A percentile compares a stretch with the other conserved stretches of the same genome.
Evolutionary conservation across 2,113 vertebrate species (phyloP).

Genomic region (Bujurquina vittata): DNA sequence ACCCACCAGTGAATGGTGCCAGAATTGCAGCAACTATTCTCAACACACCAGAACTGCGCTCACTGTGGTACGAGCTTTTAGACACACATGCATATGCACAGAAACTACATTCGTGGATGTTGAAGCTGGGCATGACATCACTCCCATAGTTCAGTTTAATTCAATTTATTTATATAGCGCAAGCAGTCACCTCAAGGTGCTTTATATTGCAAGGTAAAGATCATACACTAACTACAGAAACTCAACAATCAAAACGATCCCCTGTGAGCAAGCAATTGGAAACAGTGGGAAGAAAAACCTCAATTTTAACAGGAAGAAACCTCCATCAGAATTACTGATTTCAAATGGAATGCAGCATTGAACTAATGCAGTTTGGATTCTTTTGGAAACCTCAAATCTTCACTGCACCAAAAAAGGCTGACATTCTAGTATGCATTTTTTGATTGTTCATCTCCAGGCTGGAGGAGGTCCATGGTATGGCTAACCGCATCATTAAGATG

Average conservation of each 20-base stretch:
- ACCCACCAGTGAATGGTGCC: constrained; percentile 94
- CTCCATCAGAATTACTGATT: too few species aligned
- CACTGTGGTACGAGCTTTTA: constrained; percentile 86
- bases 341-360: too few species aligned
- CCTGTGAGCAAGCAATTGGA: too few species aligned
- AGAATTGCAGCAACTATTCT: constrained; percentile 92
- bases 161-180: too few species aligned
- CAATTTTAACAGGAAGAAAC: too few species aligned
- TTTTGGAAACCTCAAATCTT: neutral
- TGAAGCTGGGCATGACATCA: neutral
- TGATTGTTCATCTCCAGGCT: constrained; percentile 79
- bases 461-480: constrained; percentile 93
- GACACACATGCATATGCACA: neutral
- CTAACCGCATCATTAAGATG: constrained; percentile 96
- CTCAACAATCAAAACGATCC: too few species aligned
- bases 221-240: too few species aligned
- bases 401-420: neutral
- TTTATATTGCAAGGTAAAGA: too few species aligned
- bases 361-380: neutral
- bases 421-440: neutral
- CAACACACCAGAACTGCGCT: constrained; percentile 87
- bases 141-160: neutral
- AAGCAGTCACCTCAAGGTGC: too few species aligned
- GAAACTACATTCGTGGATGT: neutral
- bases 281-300: too few species aligned